These are phyloP conservation scores for Diplosoma virens DNA, from an alignment of 23 tunicate species.

Conservation along the genomic window DNA sequence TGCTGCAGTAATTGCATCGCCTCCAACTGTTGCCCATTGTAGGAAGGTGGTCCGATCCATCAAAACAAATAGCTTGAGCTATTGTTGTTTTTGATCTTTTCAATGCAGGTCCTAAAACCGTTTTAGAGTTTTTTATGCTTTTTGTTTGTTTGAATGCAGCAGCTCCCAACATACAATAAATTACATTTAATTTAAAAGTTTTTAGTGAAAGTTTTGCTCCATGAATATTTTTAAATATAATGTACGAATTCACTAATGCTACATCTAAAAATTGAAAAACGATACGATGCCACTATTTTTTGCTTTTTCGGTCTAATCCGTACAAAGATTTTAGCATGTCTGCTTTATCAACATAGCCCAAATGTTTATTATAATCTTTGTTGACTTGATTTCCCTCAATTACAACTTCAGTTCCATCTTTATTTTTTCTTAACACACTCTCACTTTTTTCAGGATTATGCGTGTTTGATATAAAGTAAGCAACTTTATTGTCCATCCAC, in stretches of 20 bases:
- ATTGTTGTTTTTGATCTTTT: constrained; percentile 3
- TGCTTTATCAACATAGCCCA: constrained; percentile 17
- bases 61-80: neutral
- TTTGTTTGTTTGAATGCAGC: too few relatives aligned
- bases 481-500: constrained; percentile 19
- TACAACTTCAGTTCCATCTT: neutral
- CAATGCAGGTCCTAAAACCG: neutral
- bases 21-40: neutral
- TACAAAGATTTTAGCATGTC: constrained; percentile 13
- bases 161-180: neutral
- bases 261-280: constrained; percentile 17
- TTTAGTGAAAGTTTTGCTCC: neutral
- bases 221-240: neutral
- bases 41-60: constrained; percentile 4
- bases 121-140: neutral
- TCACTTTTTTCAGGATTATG: neutral
- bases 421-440: constrained; percentile 1
- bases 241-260: neutral
- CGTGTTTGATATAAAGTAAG: constrained; percentile 7
- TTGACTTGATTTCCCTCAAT: constrained; percentile 9
- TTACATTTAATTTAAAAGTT: neutral
- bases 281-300: constrained; percentile 24
- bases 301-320: constrained; percentile 14
- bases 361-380: constrained; percentile 22
- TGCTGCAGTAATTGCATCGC: neutral